These are phyloP conservation scores for Myotis pilosus DNA, from an alignment of 2,797 vertebrate species.

Conservation along the genomic window DNA sequence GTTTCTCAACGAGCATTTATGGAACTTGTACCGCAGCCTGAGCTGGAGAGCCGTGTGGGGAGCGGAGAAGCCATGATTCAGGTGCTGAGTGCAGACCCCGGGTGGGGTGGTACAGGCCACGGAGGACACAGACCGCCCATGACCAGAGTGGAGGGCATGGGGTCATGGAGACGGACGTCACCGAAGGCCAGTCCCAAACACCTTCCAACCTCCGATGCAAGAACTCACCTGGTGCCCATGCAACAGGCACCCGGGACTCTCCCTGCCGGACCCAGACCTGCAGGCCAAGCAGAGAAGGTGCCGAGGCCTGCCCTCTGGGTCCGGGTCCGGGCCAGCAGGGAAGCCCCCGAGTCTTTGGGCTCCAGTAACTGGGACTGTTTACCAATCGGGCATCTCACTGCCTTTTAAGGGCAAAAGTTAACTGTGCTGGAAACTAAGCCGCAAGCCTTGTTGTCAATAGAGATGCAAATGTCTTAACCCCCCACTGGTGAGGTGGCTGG, in stretches of 20 bases:
- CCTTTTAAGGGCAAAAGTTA: not conserved
- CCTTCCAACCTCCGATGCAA: not conserved
- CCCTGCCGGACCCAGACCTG: not conserved
- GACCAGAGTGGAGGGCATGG: not conserved
- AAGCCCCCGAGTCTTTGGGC: not conserved
- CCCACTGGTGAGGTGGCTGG: not conserved
- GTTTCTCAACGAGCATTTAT: not conserved
- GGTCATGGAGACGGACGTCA: not conserved
- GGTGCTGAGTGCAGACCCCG: not conserved
- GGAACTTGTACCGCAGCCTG: not conserved
- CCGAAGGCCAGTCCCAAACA: not conserved
- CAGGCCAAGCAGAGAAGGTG: not conserved
- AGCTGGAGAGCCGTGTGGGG: too few relatives aligned
- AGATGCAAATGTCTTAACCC: not conserved
- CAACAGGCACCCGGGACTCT: not conserved
- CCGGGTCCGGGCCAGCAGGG: rapidly evolving
- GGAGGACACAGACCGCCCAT: not conserved
- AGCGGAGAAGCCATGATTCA: too few relatives aligned
- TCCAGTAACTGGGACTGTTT: not conserved
- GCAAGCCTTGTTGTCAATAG: not conserved
- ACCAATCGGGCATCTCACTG: not conserved
- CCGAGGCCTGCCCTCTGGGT: too few relatives aligned
- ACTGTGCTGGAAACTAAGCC: not conserved
- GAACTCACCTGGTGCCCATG: not conserved
- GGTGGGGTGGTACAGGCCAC: too few relatives aligned